A percentile compares a stretch with the other conserved stretches of the same genome.
Evolutionary conservation across 2,113 vertebrate genomes (phyloP).

Genomic region (Meleagris gallopavo): DNA sequence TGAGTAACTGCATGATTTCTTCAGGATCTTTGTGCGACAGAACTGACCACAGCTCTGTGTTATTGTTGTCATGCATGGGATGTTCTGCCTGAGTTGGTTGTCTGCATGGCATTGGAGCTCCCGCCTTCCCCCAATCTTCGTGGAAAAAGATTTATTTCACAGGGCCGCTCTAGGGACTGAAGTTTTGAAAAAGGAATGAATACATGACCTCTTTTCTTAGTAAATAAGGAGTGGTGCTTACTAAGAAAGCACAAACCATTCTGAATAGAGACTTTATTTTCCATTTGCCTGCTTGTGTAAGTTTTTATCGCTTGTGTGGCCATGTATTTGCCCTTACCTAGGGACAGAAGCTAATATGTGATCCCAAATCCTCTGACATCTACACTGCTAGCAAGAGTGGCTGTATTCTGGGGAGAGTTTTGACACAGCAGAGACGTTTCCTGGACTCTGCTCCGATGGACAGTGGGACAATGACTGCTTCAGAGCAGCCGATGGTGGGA

Average conservation of each 20-base stretch:
- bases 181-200: slow-evolving; percentile 26
- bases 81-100: neutral
- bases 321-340: neutral
- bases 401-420: neutral
- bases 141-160: slow-evolving; percentile 22
- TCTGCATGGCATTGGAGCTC: slow-evolving; percentile 18
- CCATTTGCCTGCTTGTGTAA: neutral
- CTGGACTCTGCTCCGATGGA: neutral
- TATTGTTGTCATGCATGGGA: neutral
- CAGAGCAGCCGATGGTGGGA: slow-evolving; percentile 18
- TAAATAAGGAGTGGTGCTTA: slow-evolving; percentile 52
- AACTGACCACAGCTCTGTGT: neutral
- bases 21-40: neutral
- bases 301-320: neutral
- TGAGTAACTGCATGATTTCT: neutral
- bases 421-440: neutral
- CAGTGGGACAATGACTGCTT: neutral
- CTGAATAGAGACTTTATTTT: slow-evolving; percentile 25
- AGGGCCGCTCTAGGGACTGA: slow-evolving; percentile 17
- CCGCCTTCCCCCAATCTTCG: neutral
- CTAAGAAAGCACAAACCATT: slow-evolving; percentile 50
- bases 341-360: neutral
- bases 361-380: neutral
- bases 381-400: neutral
- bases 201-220: slow-evolving; percentile 40